Percentiles rank a stretch among this genome's conserved stretches.
Evolutionary conservation across 1,140 invertebrate genomes (phyloP).

Genomic region (Zaprionus africanus): DNA sequence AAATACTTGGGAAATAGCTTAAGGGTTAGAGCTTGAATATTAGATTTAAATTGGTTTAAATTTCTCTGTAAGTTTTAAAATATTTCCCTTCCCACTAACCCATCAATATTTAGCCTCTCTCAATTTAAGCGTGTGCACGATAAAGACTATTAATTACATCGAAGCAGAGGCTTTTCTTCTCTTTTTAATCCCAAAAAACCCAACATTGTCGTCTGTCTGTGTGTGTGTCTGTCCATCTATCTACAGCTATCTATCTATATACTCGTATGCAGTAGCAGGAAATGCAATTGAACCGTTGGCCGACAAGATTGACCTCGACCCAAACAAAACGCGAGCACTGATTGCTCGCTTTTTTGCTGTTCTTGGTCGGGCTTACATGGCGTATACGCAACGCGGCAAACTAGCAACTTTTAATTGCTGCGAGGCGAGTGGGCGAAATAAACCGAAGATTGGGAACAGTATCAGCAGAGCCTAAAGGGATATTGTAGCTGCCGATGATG

Average conservation of each 20-base stretch:
- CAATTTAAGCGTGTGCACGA: not conserved
- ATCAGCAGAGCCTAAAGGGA: not conserved
- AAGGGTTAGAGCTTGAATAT: too few relatives aligned
- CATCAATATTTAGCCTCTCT: too few relatives aligned
- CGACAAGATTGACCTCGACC: slow-evolving; percentile 38
- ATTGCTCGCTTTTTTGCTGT: slow-evolving; percentile 28
- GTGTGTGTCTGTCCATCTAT: slow-evolving; percentile 20
- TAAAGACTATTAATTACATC: slow-evolving; percentile 45
- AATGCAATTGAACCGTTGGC: slow-evolving; percentile 27
- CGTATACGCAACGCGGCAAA: slow-evolving; percentile 40
- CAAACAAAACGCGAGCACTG: slow-evolving; percentile 24
- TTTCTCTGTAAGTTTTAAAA: too few relatives aligned
- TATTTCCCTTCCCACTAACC: too few relatives aligned
- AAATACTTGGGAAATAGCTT: too few relatives aligned
- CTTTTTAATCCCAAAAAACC: not conserved
- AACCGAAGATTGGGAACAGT: not conserved
- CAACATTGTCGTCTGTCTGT: slow-evolving; percentile 14
- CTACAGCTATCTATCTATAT: not conserved
- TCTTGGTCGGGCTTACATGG: slow-evolving; percentile 16
- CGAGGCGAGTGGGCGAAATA: not conserved
- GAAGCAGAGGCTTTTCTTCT: not conserved
- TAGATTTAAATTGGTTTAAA: too few relatives aligned
- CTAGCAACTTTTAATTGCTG: slow-evolving; percentile 44
- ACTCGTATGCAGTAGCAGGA: slow-evolving; percentile 17
- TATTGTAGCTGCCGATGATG: not conserved